phyloP scores from a whole-genome alignment of 2,797 vertebrate genomes.

The Tapirus indicus region DNA sequence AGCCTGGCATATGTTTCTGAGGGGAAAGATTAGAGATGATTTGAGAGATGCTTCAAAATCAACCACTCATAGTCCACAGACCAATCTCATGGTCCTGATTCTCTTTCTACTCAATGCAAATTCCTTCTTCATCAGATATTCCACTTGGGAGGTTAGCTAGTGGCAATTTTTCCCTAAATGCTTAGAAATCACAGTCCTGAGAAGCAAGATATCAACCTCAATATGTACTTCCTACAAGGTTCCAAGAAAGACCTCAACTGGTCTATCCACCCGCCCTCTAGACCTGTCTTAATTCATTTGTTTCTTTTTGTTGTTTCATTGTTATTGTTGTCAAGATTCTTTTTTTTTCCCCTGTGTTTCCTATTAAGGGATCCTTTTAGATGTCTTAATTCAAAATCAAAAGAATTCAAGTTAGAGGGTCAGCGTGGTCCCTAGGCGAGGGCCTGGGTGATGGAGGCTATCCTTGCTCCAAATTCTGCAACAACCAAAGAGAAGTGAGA shows the following conservation, averaged over 20 bases:
- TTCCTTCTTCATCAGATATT: not conserved
- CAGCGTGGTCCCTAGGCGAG: not conserved
- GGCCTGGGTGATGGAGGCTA: not conserved
- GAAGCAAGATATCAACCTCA: not conserved
- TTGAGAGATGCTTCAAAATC: not conserved
- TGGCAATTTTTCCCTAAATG: not conserved
- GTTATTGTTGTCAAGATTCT: not conserved
- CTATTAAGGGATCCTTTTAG: not conserved
- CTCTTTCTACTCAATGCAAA: not conserved
- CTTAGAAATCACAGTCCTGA: not conserved
- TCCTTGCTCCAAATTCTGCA: not conserved
- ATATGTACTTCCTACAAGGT: not conserved
- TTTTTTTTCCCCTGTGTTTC: not conserved
- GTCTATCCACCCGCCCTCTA: not conserved
- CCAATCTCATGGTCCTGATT: not conserved
- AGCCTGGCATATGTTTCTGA: not conserved
- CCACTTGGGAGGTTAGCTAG: not conserved
- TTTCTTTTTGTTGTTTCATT: not conserved
- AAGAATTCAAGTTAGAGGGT: constrained; percentile 3
- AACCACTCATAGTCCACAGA: not conserved
- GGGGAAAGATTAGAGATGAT: not conserved
- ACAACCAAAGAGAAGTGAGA: not conserved
- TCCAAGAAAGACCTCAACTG: not conserved
- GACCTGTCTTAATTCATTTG: not conserved
- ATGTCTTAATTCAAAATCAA: not conserved